Evolutionary conservation across 1,140 invertebrate genomes (phyloP).

Genomic region (Bombyx mandarina): DNA sequence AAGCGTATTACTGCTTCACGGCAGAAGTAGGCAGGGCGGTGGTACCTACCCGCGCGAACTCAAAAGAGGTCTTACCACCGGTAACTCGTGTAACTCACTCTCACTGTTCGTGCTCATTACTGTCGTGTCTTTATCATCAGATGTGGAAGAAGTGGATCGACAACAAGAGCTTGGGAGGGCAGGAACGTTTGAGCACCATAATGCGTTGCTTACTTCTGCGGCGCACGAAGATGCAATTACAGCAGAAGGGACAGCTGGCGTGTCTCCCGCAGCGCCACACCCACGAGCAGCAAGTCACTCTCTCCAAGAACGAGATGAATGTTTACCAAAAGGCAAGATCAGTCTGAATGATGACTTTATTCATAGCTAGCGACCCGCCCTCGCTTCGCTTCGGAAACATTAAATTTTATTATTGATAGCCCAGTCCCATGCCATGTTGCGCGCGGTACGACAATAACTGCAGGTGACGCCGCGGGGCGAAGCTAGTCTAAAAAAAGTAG

Average conservation of each 20-base stretch:
- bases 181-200: conserved; percentile 81
- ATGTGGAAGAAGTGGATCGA: conserved; percentile 82
- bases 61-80: too few species aligned
- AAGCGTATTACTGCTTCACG: too few species aligned
- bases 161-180: conserved; percentile 80
- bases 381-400: too few species aligned
- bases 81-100: background rate
- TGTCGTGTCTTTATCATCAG: conserved; percentile 22
- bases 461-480: too few species aligned
- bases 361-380: too few species aligned
- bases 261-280: conserved; percentile 77
- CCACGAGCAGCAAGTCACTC: conserved; percentile 71
- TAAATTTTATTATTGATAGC: too few species aligned
- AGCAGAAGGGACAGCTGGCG: conserved; percentile 51
- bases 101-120: background rate
- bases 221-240: conserved; percentile 86
- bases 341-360: background rate
- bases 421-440: too few species aligned
- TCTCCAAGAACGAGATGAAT: conserved; percentile 80
- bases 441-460: too few species aligned
- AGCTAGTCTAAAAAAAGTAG: too few species aligned
- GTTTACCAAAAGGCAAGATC: conserved; percentile 80
- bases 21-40: too few species aligned
- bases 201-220: conserved; percentile 87
- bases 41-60: too few species aligned